These are phyloP conservation scores for Umimayanthus kanabou DNA, from an alignment of 92 coral and sea anemone genomes.

Conservation along the genomic window DNA sequence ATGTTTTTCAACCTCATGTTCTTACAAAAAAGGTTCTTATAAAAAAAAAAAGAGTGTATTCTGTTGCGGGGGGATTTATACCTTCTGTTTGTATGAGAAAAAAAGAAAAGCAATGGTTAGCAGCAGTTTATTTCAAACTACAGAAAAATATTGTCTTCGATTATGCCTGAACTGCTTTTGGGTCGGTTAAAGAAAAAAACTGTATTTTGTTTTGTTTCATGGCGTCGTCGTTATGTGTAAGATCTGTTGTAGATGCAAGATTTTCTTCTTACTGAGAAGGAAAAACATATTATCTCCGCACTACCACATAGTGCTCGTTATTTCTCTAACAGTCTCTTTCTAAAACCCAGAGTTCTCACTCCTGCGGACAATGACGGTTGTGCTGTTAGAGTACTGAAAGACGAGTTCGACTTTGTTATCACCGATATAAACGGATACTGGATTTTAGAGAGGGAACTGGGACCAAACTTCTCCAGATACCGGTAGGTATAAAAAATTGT, in stretches of 20 bases:
- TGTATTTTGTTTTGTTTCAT: no score
- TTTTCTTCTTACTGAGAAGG: background rate
- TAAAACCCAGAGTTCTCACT: slow-evolving; percentile 9
- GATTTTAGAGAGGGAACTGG: slow-evolving; percentile 23
- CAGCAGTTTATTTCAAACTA: no score
- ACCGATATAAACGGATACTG: slow-evolving; percentile 37
- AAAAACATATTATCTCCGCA: background rate
- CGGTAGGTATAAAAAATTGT: background rate
- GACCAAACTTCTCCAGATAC: slow-evolving; percentile 40
- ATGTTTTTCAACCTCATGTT: no score
- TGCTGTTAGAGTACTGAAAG: slow-evolving; percentile 23
- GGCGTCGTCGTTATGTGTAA: no score
- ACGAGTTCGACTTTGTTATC: slow-evolving; percentile 29
- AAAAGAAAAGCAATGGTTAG: background rate
- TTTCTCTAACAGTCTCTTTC: background rate
- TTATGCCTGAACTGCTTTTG: no score
- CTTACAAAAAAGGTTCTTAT: no score
- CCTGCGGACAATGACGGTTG: slow-evolving; percentile 27
- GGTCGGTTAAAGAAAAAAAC: no score
- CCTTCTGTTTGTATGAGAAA: background rate
- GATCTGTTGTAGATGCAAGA: no score
- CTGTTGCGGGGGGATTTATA: background rate
- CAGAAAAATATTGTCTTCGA: no score
- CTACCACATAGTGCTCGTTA: background rate
- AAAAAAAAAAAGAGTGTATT: no score